Evolutionary conservation across 2,888 invertebrate genomes (phyloP), one percentile per base, ranked within the genome.

Genomic region (Drosophila anceps): DNA sequence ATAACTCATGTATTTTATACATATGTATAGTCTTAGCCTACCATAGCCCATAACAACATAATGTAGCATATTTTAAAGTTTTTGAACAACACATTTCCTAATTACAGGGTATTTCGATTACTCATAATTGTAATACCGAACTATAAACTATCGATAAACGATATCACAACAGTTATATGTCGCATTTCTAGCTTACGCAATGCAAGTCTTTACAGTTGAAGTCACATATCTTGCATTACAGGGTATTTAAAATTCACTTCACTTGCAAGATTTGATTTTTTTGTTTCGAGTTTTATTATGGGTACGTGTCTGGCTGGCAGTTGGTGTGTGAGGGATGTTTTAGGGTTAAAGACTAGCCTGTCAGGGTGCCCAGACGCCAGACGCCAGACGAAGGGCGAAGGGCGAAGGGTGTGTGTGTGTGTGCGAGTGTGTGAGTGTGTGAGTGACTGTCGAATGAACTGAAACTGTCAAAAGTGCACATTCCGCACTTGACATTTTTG

Each of bases 391-490:
- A 43, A 54, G 39, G 55, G 29, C 51, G 43, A 18, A n/a, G n/a
- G n/a, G n/a, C n/a, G n/a, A n/a, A n/a, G n/a, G 5, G 20, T 41
- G 27, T 27, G 43, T 15, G 58, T 24, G 15, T 24, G 48, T 18
- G 53, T 39, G 55, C 20, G 51, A 37, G 59, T 44, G 31, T 31
- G 55, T 37, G 41, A 53, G 51, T 50, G 41, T 66, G 69, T 75
- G 77, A 70, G 46, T 81, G 82, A 76, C 79, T 82, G 74, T 57
- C 80, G 83, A 82, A 85, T 85, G 87, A 88, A 82, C 84, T 86
- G 86, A 90, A 91, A 90, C 90, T 90, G 90, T 90, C 90, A 91
- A 90, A 91, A 90, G 90, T 91, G 90, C 91, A 90, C 90, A 90
- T 90, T 88, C 85, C 89, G 81, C 81, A 87, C 84, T 90, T 91